Base-by-base conservation (phyloP, 1,140 invertebrate genomes). In the Cryptotermes secundus region DNA sequence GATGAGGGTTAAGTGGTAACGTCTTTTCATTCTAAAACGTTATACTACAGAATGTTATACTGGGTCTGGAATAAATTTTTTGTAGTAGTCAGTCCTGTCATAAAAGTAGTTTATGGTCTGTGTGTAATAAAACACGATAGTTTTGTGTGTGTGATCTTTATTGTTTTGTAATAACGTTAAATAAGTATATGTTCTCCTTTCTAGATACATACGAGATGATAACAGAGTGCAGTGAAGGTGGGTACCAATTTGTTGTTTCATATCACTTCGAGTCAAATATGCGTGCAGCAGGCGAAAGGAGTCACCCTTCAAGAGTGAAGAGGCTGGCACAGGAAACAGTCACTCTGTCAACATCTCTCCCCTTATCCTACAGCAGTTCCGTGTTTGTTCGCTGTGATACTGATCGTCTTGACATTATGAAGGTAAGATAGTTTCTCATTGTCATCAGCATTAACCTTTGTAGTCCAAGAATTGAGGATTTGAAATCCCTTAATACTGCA, bases 361-460 rank as follows among this genome's bases (percentile, higher is more conserved):
- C 98, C 83, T 92, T 99, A 34, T 98, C 97, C 34, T 97, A 96
- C 87, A 97, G 96, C 88, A 98, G 96, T 88, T 96, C 96, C 86
- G 97, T 99, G 80, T 99, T 99, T 92, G 97, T 99, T 82, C 93
- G 98, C 86, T 98, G 97, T 91, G 98, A 98, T 91, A 95, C 96
- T 83, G 97, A 98, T 89, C 92, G 97, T 86, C 91, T 99, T 80
- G 97, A 99, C 90, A 93, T 99, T 84, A 99, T 98, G 97, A 99
- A 98, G 93, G 96, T 96, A 84, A 38, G 85, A 72, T 4, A 31
- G 26, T 72, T 26, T 65, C 26, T 49, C 16, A 19, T 49, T 49
- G 22, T 45, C 45, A 49, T 19, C 1, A 22, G 3, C 1, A 49
- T 19, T 19, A 19, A 4, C 14, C 45, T 14, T 42, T 10, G 16